A percentile compares a stretch with the other conserved stretches of the same genome.
Evolutionary conservation across 2,113 vertebrate genomes (phyloP).

Genomic region (Solea senegalensis): DNA sequence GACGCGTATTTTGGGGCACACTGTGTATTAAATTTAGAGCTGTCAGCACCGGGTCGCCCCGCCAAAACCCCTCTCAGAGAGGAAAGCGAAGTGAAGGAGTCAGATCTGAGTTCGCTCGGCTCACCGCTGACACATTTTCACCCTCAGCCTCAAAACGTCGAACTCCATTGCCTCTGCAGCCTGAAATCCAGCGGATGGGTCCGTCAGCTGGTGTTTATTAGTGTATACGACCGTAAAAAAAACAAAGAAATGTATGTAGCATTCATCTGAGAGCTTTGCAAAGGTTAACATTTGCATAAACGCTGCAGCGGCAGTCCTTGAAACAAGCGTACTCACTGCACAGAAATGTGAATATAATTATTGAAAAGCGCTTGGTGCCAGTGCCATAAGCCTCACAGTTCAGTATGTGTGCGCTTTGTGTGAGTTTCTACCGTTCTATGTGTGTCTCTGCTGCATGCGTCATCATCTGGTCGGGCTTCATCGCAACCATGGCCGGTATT

Average conservation of each 20-base stretch:
- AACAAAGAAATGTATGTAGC: no score
- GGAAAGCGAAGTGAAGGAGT: constrained; percentile 4
- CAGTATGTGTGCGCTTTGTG: constrained; percentile 19
- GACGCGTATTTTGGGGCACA: constrained; percentile 46
- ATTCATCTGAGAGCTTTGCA: constrained; percentile 29
- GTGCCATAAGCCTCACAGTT: background rate
- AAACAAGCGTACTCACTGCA: background rate
- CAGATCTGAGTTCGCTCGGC: constrained; percentile 16
- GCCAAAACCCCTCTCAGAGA: background rate
- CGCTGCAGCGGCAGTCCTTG: constrained; percentile 24
- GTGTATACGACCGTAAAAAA: no score
- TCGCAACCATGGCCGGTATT: background rate
- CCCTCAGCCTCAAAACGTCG: constrained; percentile 10
- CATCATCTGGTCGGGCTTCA: constrained; percentile 23
- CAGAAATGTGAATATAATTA: constrained; percentile 4
- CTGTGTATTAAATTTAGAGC: constrained; percentile 60
- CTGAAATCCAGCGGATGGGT: no score
- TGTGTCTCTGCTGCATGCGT: constrained; percentile 22
- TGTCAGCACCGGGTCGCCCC: constrained; percentile 47
- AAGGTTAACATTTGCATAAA: constrained; percentile 63
- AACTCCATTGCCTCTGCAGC: background rate
- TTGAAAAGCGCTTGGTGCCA: constrained; percentile 28
- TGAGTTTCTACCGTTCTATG: background rate
- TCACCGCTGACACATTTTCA: background rate
- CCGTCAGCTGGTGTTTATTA: no score